These are phyloP conservation scores for Dascyllus trimaculatus DNA, from an alignment of 2,113 vertebrate genomes.

Conservation along the genomic window DNA sequence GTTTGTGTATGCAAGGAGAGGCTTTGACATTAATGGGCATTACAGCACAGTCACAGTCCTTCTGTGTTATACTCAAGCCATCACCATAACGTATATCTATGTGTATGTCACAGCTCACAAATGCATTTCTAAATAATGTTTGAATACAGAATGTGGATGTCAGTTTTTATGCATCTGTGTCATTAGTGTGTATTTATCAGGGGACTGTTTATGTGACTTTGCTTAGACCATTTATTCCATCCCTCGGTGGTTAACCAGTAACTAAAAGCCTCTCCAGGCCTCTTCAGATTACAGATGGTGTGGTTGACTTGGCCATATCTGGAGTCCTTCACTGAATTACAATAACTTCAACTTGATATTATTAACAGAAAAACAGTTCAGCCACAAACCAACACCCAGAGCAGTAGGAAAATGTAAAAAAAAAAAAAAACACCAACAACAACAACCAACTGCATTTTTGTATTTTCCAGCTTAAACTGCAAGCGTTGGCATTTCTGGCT, in stretches of 20 bases:
- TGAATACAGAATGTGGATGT: neutral
- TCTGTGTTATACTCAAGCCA: neutral
- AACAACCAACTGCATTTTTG: too few species aligned
- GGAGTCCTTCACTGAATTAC: neutral
- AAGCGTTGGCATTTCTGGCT: too few species aligned
- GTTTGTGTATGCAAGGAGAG: neutral
- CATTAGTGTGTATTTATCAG: neutral
- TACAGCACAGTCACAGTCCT: neutral
- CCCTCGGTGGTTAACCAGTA: neutral
- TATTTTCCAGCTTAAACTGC: too few species aligned
- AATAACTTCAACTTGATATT: neutral
- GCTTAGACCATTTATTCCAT: neutral
- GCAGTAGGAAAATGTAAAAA: neutral
- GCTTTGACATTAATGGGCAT: neutral
- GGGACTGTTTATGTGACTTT: neutral
- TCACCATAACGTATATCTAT: neutral
- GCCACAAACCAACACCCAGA: neutral
- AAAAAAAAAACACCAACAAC: too few species aligned
- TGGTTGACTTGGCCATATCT: constrained; percentile 11
- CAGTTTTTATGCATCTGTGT: neutral
- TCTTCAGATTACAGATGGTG: neutral
- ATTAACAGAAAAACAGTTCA: neutral
- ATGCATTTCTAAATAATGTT: neutral
- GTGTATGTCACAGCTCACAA: neutral
- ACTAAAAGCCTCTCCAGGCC: neutral